These are phyloP conservation scores for Nasonovia ribisnigri DNA, from an alignment of 2,888 invertebrate species.

Conservation along the genomic window DNA sequence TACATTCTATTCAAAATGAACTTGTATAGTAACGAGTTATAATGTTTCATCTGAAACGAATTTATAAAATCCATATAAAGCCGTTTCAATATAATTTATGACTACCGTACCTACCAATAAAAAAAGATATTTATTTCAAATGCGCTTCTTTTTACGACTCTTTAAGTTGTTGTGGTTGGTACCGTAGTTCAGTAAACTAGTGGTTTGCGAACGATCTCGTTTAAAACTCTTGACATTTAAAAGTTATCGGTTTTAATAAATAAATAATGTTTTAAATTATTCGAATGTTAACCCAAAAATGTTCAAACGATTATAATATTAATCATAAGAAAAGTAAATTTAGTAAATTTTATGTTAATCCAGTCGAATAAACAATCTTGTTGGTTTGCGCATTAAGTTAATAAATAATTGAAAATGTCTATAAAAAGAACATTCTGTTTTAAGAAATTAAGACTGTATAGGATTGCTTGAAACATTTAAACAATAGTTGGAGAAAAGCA, in stretches of 20 bases:
- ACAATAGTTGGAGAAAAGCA: not conserved
- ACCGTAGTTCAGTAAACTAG: not conserved
- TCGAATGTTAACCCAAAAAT: not conserved
- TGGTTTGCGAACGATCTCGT: not conserved
- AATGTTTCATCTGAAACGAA: not conserved
- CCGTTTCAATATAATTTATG: slow-evolving; percentile 18
- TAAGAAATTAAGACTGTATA: not conserved
- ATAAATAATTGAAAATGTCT: not conserved
- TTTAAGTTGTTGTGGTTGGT: not conserved
- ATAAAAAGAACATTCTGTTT: not conserved
- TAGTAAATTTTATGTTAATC: not conserved
- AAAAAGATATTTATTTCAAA: slow-evolving; percentile 23
- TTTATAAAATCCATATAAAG: not conserved
- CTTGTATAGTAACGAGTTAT: not conserved
- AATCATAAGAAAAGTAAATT: not conserved
- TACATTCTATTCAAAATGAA: not conserved
- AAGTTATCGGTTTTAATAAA: slow-evolving; percentile 11
- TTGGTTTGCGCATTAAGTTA: not conserved
- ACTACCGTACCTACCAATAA: slow-evolving; percentile 1
- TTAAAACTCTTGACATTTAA: slow-evolving; percentile 1
- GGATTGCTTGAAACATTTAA: not conserved
- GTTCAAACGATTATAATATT: not conserved
- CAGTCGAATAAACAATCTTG: not conserved
- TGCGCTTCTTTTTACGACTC: not conserved
- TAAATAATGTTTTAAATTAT: not conserved